phyloP scores from a whole-genome alignment of 2,113 vertebrate genomes.

The Rhodinocichla rosea region DNA sequence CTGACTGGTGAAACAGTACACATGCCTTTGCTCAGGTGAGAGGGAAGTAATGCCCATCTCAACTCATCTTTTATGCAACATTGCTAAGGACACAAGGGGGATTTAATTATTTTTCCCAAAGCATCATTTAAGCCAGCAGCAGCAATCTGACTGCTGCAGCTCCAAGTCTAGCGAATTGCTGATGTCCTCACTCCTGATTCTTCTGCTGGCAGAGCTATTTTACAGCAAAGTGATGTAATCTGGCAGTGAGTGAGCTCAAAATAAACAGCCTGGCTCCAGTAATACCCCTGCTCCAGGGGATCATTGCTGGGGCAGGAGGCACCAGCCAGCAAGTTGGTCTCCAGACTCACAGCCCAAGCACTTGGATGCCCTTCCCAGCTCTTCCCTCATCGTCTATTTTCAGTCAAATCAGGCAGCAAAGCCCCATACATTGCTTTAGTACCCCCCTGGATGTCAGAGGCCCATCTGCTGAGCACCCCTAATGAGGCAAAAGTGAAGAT shows the following conservation, averaged over 20 bases:
- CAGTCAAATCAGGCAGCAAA: not conserved
- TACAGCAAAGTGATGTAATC: not conserved
- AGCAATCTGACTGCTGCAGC: not conserved
- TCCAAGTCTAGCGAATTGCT: not conserved
- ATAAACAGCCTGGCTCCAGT: not conserved
- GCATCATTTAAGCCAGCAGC: not conserved
- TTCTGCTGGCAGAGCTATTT: not conserved
- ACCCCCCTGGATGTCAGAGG: not conserved
- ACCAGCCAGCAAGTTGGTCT: not conserved
- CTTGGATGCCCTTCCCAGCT: not conserved
- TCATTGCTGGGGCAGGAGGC: not conserved
- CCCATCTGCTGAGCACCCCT: not conserved
- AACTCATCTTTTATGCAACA: not conserved
- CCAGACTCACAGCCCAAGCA: not conserved
- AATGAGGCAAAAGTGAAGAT: not conserved
- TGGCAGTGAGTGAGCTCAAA: not conserved
- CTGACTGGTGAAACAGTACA: not conserved
- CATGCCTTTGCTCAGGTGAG: not conserved
- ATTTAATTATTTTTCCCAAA: not conserved
- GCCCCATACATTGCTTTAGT: not conserved
- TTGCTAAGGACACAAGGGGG: not conserved
- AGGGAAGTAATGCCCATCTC: not conserved
- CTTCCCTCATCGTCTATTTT: not conserved
- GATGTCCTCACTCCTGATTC: not conserved
- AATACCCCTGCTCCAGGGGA: not conserved